phyloP scores from a whole-genome alignment of 2,888 invertebrate species.

The Boloria euphrosyne region DNA sequence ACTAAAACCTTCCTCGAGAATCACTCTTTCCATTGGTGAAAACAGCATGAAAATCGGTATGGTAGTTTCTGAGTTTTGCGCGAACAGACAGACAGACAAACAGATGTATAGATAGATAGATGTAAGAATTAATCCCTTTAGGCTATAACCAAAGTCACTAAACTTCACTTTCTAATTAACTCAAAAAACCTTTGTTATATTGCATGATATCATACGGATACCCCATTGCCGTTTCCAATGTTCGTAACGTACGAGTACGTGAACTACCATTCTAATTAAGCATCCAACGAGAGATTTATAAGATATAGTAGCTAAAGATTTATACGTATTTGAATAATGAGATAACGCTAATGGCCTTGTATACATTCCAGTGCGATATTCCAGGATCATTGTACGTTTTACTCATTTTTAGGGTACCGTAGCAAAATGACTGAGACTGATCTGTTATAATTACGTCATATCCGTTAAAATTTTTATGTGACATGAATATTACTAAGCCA shows the following conservation, averaged over 20 bases:
- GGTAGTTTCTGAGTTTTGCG: too few species aligned
- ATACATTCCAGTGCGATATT: slow-evolving; percentile 47
- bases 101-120: too few species aligned
- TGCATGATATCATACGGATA: background rate
- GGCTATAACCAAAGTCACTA: too few species aligned
- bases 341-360: slow-evolving; percentile 71
- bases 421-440: background rate
- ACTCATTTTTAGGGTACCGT: slow-evolving; percentile 32
- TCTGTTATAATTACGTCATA: background rate
- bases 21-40: too few species aligned
- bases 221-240: background rate
- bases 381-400: slow-evolving; percentile 37
- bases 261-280: slow-evolving; percentile 72
- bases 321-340: slow-evolving; percentile 76
- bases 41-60: too few species aligned
- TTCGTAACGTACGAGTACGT: background rate
- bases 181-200: background rate
- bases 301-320: slow-evolving; percentile 78
- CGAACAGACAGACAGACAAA: too few species aligned
- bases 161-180: too few species aligned
- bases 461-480: background rate
- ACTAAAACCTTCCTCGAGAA: too few species aligned
- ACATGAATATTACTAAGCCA: too few species aligned
- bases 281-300: slow-evolving; percentile 70
- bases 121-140: too few species aligned